These are phyloP conservation scores for Piliocolobus tephrosceles DNA, from an alignment of 2,113 vertebrate species.

Conservation along the genomic window DNA sequence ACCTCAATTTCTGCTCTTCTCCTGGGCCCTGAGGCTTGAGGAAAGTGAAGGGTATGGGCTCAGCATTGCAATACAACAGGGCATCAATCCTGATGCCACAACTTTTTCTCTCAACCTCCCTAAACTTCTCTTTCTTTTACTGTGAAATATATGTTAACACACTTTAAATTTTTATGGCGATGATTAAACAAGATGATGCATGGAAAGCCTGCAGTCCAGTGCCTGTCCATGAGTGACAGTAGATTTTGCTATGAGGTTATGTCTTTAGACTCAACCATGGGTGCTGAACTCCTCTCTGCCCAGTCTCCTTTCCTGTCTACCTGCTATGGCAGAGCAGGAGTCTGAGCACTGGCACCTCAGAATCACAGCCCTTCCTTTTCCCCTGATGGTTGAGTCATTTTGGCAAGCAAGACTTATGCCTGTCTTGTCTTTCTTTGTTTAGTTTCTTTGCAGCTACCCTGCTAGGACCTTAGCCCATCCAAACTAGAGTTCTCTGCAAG, in stretches of 20 bases:
- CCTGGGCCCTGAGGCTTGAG: background rate
- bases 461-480: background rate
- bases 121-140: background rate
- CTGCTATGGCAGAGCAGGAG: background rate
- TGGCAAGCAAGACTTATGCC: background rate
- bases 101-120: background rate
- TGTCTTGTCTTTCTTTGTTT: background rate
- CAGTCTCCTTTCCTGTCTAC: background rate
- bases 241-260: background rate
- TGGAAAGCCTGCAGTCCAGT: too few relatives aligned
- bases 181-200: background rate
- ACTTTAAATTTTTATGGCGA: background rate
- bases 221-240: fast-evolving
- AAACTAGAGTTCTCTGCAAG: background rate
- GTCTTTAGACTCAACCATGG: too few relatives aligned
- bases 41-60: too few relatives aligned
- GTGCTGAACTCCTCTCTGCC: background rate
- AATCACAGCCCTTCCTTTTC: background rate
- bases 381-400: background rate
- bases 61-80: background rate
- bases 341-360: background rate
- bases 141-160: background rate
- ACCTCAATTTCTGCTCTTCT: fast-evolving
- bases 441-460: background rate
- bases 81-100: background rate